Evolutionary conservation across 2,888 invertebrate genomes (phyloP), one percentile per base, ranked within the genome.

Genomic region (Nudaria mundana): DNA sequence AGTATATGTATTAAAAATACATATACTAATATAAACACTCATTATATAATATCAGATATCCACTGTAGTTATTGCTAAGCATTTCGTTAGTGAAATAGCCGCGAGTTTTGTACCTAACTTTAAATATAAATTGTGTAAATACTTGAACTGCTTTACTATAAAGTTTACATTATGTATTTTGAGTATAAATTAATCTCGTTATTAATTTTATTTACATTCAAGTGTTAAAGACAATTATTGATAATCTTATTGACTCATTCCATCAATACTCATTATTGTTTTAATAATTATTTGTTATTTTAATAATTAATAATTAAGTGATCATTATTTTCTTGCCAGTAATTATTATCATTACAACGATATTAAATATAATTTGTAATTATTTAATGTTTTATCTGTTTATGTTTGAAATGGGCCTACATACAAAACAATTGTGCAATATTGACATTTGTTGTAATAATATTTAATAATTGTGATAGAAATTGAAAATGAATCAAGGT

Each of bases 241-340:
- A 18, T 45, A 39, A 35, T 38, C 30, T 53, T 42, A 42, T 41
- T 37, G 59, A 63, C 62, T 66, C 63, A 72, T 74, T 72, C 73
- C 76, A 67, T 30, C 45, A 71, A 73, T 76, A 72, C 71, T 74
- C 74, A 60, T 64, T 63, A 54, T 29, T 30, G 32, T 23, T 46
- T 36, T 38, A 42, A 44, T 48, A 52, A 49, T 41, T 31, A 51
- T 35, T 37, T 56, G 47, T 50, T 56, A 24, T 30, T 40, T 13
- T 11, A 18, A 29, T 23, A 30, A 25, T 28, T 16, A 23, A 25
- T 26, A 37, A 38, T 34, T 37, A 25, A 44, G 63, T 56, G 55
- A 63, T 52, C 33, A 28, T 7, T 23, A 44, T 20, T 49, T 49
- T 63, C 76, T 75, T 76, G 75, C 76, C 75, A 71, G 67, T 68